Evolutionary conservation across 2,797 vertebrate species (phyloP).

Genomic region (Hydrolagus colliei): DNA sequence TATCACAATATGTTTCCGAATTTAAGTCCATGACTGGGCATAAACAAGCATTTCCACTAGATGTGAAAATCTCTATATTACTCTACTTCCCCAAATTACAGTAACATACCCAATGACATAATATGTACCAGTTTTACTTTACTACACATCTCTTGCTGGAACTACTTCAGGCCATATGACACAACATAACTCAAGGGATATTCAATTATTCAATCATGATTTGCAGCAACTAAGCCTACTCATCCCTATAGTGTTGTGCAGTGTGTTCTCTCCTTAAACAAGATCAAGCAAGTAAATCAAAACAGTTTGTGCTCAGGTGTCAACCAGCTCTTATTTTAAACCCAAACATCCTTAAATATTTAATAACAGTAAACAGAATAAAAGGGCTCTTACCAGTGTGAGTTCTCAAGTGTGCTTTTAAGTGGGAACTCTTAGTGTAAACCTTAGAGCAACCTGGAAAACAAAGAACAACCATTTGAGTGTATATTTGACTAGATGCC

Average conservation of each 20-base stretch:
- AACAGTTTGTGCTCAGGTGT: not conserved
- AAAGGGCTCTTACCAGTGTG: constrained; percentile 77
- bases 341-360: not conserved
- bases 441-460: constrained; percentile 87
- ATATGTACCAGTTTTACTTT: too few relatives aligned
- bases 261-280: not conserved
- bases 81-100: too few relatives aligned
- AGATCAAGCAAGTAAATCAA: not conserved
- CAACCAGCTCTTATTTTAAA: not conserved
- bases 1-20: too few relatives aligned
- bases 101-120: too few relatives aligned
- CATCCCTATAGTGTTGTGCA: not conserved
- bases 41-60: too few relatives aligned
- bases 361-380: not conserved
- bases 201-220: too few relatives aligned
- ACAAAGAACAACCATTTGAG: constrained; percentile 35
- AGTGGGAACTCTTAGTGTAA: constrained; percentile 95
- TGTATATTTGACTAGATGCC: not conserved
- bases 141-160: too few relatives aligned
- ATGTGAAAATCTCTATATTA: too few relatives aligned
- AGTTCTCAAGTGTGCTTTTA: constrained; percentile 93
- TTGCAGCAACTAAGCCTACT: too few relatives aligned
- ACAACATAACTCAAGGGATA: too few relatives aligned
- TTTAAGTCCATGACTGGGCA: too few relatives aligned
- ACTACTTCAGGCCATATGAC: too few relatives aligned